phyloP scores from a whole-genome alignment of 2,113 vertebrate genomes.

The Tiliqua scincoides region DNA sequence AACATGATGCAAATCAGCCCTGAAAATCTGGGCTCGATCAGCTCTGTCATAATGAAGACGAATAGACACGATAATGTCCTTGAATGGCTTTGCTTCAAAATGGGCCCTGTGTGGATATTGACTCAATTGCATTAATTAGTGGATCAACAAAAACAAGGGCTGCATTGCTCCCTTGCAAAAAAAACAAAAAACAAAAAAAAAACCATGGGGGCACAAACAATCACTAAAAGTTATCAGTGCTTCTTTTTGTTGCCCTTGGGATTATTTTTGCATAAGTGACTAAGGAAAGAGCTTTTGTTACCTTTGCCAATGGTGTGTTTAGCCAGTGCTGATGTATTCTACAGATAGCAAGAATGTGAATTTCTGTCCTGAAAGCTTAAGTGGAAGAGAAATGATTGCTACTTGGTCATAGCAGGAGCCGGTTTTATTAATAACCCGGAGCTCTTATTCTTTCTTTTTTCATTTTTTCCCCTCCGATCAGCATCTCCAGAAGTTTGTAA shows the following conservation, averaged over 20 bases:
- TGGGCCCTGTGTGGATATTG: not conserved
- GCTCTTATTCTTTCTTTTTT: conserved; percentile 29
- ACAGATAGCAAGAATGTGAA: conserved; percentile 53
- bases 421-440: conserved; percentile 37
- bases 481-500: conserved; percentile 42
- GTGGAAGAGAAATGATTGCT: conserved; percentile 62
- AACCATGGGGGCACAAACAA: not conserved
- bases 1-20: conserved; percentile 64
- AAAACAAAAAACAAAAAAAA: not conserved
- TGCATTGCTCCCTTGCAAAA: not conserved
- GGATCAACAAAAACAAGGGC: not conserved
- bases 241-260: conserved; percentile 37
- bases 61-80: conserved; percentile 6
- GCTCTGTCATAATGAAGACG: conserved; percentile 28
- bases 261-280: conserved; percentile 38
- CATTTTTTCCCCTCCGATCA: conserved; percentile 11
- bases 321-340: conserved; percentile 71
- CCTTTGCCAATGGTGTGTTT: conserved; percentile 68
- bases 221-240: conserved; percentile 29
- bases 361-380: conserved; percentile 49
- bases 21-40: conserved; percentile 45
- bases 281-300: conserved; percentile 54
- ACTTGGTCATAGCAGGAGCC: conserved; percentile 61
- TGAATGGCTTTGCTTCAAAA: not conserved
- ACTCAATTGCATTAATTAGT: conserved; percentile 46